Base-by-base conservation (phyloP, 2,888 invertebrate genomes). In the Drosophila niveifrons region DNA sequence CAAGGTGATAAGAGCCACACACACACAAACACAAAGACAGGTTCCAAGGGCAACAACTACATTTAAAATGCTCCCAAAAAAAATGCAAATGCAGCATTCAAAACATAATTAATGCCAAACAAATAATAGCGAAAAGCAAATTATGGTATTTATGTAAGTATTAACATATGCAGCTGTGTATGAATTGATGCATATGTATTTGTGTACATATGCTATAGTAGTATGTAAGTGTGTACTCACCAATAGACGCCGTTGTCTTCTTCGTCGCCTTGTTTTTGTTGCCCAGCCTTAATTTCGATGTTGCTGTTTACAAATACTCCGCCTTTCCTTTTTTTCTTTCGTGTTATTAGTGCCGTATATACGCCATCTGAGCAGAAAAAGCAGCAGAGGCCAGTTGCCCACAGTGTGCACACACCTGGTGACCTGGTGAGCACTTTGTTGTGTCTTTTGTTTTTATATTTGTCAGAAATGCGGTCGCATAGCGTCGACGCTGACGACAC, bases 401-500 rank as follows among this genome's bases (percentile, higher is more conserved):
- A 23, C 23, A 18, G 55, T 51, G 50, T 55, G 36, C 58, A 64
- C 44, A 70, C 44, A 44, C 17, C 36, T 36, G 43, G 66, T 67
- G 56, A 66, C 63, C 50, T 62, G 47, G 39, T 57, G 15, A 64
- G 50, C 63, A 51, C 46, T 66, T 65, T 31, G 48, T 61, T 66
- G 63, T 31, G 48, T 61, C 44, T 75, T 63, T 78, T 72, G 57
- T 70, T 77, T 72, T 73, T 66, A 62, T 47, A 39, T 31, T 69
- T 13, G 57, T 59, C 53, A 50, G 46, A 66, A 81, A 76, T 76
- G 79, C 77, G 66, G 66, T 76, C 73, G 68, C 75, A 75, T 72
- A 72, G 85, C 82, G 82, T 83, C 82, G 82, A 80, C 79, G 71
- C 51, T 70, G 80, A 69, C 57, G 50, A 72, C 66, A 78, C 84